Evolutionary conservation across 2,888 invertebrate species (phyloP).

Genomic region (Tiliacea aurago): DNA sequence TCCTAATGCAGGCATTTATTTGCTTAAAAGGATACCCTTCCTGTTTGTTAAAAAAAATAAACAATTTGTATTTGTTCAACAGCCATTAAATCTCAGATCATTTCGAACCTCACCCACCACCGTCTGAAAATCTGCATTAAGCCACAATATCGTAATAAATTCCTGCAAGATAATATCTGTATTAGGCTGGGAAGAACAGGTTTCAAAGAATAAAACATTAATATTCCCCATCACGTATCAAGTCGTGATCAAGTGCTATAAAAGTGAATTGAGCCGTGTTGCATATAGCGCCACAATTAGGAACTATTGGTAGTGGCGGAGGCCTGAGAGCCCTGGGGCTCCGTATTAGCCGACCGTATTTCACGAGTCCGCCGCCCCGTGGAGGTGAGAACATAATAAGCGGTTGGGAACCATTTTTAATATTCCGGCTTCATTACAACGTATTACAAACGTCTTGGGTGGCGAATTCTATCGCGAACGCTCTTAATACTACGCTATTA

Average conservation of each 20-base stretch:
- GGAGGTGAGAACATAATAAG: conserved; percentile 91
- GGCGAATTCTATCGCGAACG: conserved; percentile 90
- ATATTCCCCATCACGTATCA: conserved; percentile 56
- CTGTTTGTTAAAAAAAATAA: too few species aligned
- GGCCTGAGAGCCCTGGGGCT: conserved; percentile 72
- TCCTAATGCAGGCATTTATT: too few species aligned
- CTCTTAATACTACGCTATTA: conserved; percentile 89
- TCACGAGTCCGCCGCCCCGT: conserved; percentile 86
- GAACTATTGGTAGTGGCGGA: conserved; percentile 75
- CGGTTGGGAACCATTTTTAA: conserved; percentile 89
- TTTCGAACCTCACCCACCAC: background rate
- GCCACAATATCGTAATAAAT: conserved; percentile 7
- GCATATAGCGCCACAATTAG: conserved; percentile 83
- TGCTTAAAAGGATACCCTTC: too few species aligned
- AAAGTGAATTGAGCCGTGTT: conserved; percentile 61
- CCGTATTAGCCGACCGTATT: conserved; percentile 88
- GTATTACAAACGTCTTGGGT: conserved; percentile 90
- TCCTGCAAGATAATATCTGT: conserved; percentile 23
- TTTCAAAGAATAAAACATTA: conserved; percentile 46
- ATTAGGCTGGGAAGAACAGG: conserved; percentile 32
- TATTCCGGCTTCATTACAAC: conserved; percentile 90
- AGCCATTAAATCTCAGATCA: background rate
- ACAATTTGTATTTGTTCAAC: background rate
- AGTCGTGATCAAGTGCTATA: conserved; percentile 63
- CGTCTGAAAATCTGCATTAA: background rate